A percentile compares a stretch with the other conserved stretches of the same genome.
These are phyloP conservation scores for Pammene aurita DNA, from an alignment of 2,888 invertebrate species.

Conservation along the genomic window DNA sequence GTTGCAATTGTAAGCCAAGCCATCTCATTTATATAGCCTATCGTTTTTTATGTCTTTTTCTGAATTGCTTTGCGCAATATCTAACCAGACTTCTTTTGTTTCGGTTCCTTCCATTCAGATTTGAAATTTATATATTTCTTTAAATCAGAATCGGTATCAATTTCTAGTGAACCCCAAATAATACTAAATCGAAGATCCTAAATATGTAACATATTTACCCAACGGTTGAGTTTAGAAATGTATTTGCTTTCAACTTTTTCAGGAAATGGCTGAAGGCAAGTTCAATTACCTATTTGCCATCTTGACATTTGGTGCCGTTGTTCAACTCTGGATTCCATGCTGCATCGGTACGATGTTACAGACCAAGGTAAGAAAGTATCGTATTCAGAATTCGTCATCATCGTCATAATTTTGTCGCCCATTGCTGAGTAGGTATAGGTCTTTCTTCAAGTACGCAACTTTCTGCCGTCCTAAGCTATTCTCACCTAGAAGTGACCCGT, in stretches of 20 bases:
- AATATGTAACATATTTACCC: no score
- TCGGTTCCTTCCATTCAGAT: no score
- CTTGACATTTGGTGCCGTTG: slow-evolving; percentile 49
- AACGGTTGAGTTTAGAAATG: not conserved
- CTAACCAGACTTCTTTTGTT: no score
- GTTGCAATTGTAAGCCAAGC: slow-evolving; percentile 58
- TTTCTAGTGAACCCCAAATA: no score
- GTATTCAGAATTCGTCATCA: not conserved
- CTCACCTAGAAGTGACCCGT: no score
- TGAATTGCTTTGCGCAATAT: not conserved
- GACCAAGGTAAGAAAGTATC: slow-evolving; percentile 57
- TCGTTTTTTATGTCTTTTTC: not conserved
- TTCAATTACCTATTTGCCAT: slow-evolving; percentile 58
- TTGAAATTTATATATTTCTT: no score
- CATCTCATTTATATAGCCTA: not conserved
- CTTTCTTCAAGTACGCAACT: no score
- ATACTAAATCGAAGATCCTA: no score
- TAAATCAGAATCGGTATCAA: no score
- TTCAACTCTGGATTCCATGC: slow-evolving; percentile 71
- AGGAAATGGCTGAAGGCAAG: slow-evolving; percentile 62
- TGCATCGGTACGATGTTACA: slow-evolving; percentile 64
- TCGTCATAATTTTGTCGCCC: no score
- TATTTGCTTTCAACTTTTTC: slow-evolving; percentile 29
- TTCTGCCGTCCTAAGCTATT: no score
- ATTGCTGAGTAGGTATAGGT: no score